Conservation (phyloP, 2,888 invertebrate species). For the Perizoma flavofasciatum region DNA sequence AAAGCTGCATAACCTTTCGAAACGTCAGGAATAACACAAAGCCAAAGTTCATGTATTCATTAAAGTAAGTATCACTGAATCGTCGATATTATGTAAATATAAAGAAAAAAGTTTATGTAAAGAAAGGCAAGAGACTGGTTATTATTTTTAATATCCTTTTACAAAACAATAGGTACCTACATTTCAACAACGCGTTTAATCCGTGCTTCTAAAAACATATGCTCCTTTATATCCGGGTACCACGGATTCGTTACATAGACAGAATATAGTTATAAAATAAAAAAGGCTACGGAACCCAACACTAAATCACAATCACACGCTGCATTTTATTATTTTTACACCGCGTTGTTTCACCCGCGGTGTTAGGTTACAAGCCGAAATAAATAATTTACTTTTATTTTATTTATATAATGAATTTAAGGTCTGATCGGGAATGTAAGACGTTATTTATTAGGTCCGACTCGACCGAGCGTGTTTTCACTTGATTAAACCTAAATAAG, state of each 20-base stretch:
- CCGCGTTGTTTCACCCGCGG: constrained; percentile 30
- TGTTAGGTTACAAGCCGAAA: constrained; percentile 39
- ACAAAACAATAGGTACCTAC: no score
- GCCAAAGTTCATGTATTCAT: no score
- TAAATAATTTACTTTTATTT: constrained; percentile 38
- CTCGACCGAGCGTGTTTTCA: constrained; percentile 20
- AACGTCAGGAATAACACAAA: no score
- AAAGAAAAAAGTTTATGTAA: no score
- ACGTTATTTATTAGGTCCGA: constrained; percentile 31
- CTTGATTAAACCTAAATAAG: constrained; percentile 30
- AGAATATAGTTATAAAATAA: background rate
- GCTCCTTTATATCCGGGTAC: no score
- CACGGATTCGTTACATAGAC: background rate
- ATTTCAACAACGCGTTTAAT: no score
- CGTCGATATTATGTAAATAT: no score
- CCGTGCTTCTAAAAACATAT: no score
- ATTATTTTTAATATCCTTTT: no score
- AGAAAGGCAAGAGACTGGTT: no score
- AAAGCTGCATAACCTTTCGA: no score
- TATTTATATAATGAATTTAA: constrained; percentile 36
- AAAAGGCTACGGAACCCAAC: constrained; percentile 20
- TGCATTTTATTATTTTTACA: constrained; percentile 10
- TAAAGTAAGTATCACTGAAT: no score
- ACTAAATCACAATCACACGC: constrained; percentile 5
- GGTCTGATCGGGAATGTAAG: constrained; percentile 32